Percentiles rank a stretch among this genome's conserved stretches.
Evolutionary conservation across 2,888 invertebrate genomes (phyloP).

Genomic region (Melipona bicolor): DNA sequence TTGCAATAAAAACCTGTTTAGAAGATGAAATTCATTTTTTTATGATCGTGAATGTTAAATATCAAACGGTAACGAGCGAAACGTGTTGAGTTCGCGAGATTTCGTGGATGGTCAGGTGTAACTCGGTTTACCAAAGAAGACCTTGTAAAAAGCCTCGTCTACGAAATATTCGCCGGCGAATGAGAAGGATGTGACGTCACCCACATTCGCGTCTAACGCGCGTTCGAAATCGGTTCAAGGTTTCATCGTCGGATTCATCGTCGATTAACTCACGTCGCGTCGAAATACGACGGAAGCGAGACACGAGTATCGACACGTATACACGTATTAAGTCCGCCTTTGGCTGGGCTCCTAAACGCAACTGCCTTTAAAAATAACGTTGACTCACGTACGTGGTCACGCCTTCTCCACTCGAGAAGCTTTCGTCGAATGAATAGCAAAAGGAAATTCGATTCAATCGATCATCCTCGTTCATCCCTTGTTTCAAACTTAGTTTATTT

Average conservation of each 20-base stretch:
- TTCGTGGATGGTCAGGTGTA: background rate
- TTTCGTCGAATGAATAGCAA: background rate
- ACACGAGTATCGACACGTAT: slow-evolving; percentile 24
- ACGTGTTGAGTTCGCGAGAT: background rate
- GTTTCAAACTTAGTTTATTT: background rate
- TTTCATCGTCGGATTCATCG: slow-evolving; percentile 67
- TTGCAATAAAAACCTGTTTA: no score
- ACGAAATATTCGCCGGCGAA: slow-evolving; percentile 37
- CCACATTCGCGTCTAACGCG: slow-evolving; percentile 57
- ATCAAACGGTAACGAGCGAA: background rate
- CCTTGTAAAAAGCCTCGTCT: slow-evolving; percentile 42
- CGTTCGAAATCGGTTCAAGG: slow-evolving; percentile 78
- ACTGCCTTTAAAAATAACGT: slow-evolving; percentile 32
- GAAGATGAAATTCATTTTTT: no score
- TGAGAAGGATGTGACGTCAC: slow-evolving; percentile 59
- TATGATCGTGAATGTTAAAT: background rate
- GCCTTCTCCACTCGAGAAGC: background rate
- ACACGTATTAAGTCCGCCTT: slow-evolving; percentile 24
- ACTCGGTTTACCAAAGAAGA: background rate
- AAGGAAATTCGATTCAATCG: background rate
- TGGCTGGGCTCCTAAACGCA: slow-evolving; percentile 4
- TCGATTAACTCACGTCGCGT: slow-evolving; percentile 51
- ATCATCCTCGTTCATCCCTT: background rate
- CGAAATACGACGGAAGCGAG: slow-evolving; percentile 47
- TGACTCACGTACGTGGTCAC: slow-evolving; percentile 13